Base-by-base conservation (phyloP, 2,888 invertebrate species). In the Morpho helenor region DNA sequence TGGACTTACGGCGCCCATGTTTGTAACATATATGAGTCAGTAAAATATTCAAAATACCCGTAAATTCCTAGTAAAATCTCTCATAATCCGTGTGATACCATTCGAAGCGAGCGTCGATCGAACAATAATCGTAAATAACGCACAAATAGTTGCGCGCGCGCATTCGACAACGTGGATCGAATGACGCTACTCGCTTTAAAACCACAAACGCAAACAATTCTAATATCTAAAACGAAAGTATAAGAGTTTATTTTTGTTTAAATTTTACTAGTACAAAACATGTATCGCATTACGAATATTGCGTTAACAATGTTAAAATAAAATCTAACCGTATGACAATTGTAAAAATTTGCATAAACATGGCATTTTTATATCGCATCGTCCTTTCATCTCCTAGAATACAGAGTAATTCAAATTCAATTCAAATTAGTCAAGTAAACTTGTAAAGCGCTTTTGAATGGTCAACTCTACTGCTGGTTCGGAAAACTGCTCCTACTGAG, bases 121-220 rank as follows among this genome's bases (percentile, higher is more conserved):
- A 61, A 63, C 72, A 65, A 70, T 72, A 67, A 71, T 70, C 76
- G 74, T 81, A 81, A 82, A 82, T 80, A 72, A 76, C 60, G 47
- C 66, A 68, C 69, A 74, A 79, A 79, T 72, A 72, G 75, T 74
- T 73, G 72, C 71, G 72, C 68, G 63, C 64, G 68, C 66, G 70
- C 72, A 69, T 70, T 67, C 63, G 67, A 66, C 72, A 70, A 69
- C 73, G 69, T 66, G 71, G 69, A 75, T 74, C 72, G 73, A 69
- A 71, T 75, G 71, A 74, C 72, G 76, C 79, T 79, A 79, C 80
- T 68, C 71, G 68, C 63, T 71, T 64, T 43, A 41, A 52, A 63
- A 56, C 46, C 59, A 54, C 58, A 41, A 7, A 9, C 8, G 5
- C 50, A 51, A n/a, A 49, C 8, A 16, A 61, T 44, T 48, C 16